Percentiles rank a stretch among this genome's conserved stretches.
Conservation (phyloP, 2,888 invertebrate species). For the Chaitophorus viminalis region DNA sequence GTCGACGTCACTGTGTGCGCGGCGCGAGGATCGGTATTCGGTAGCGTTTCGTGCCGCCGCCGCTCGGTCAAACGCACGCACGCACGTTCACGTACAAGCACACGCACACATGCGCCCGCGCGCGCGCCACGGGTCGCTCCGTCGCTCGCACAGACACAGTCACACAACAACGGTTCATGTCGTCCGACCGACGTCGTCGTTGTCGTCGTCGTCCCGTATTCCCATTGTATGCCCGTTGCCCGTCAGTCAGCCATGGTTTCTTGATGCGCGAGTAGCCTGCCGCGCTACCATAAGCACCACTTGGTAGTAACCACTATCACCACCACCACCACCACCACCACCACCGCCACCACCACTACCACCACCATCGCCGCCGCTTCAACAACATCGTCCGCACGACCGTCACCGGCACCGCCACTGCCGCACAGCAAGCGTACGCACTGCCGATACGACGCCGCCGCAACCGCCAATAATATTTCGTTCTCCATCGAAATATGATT, state of each 20-base stretch:
- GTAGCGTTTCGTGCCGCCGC: conserved; percentile 35
- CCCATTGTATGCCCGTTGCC: background rate
- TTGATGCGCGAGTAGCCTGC: conserved; percentile 50
- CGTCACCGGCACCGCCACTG: background rate
- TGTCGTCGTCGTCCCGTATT: too few species aligned
- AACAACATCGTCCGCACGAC: too few species aligned
- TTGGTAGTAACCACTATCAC: too few species aligned
- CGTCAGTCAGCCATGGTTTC: conserved; percentile 60
- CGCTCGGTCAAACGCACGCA: background rate
- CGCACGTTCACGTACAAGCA: background rate
- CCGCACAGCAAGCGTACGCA: background rate
- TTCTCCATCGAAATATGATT: background rate
- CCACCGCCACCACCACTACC: background rate
- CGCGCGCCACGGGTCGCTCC: too few species aligned
- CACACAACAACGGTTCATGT: conserved; percentile 31
- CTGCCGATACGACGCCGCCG: background rate
- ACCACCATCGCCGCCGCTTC: background rate
- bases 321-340: background rate
- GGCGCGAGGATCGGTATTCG: conserved; percentile 2
- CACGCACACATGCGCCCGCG: background rate
- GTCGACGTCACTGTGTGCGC: background rate
- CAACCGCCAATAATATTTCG: background rate
- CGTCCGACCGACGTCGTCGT: conserved; percentile 32
- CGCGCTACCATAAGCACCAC: conserved; percentile 6
- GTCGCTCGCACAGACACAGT: too few species aligned